Evolutionary conservation across 2,113 vertebrate genomes (phyloP), one percentile per base, ranked within the genome.

Genomic region (Gymnogyps californianus): DNA sequence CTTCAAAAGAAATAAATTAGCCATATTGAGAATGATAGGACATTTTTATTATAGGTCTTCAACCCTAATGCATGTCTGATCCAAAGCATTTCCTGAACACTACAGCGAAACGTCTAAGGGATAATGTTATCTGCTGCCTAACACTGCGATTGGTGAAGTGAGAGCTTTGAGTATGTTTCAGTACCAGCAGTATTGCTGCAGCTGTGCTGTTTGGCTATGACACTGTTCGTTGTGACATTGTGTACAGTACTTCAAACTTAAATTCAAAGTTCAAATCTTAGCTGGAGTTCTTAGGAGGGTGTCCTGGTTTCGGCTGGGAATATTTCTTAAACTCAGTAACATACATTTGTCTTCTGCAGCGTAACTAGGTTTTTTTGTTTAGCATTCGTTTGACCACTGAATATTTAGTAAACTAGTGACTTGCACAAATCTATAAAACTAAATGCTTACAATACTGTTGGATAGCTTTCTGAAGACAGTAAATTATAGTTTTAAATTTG

Each of bases 141-240:
- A 9, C 0, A 0, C 2, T 1, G 1, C 0, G 0, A 5, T 51
- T 0, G 0, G 47, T 14, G 47, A 11, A 47, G 38, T 13, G 47
- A 12, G 74, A 34, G 52, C 52, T 90, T 34, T 24, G 84, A 36
- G 25, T 1, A 0, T 31, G 0, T 59, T 46, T 62, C 24, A 13
- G 47, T 83, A 70, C 28, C 34, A 25, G 65, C 57, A 69, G 28
- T 13, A 6, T 9, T 69, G 36, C 57, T 64, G 65, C 94, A 91
- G 82, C 96, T 93, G 90, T 40, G 49, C 62, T 80, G 13, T 59
- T 83, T 87, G 80, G 46, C 96, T 29, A 18, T 34, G 28, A 16
- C 29, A 3, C 34, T 42, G 10, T 2, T 66, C 21, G 3, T 91
- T 94, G 83, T 11, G 0, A 67, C 64, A 57, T 20, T 64, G 59